Percentiles rank a stretch among this genome's conserved stretches.
Evolutionary conservation across 2,888 invertebrate species (phyloP).

Genomic region (Frankliniella fusca): DNA sequence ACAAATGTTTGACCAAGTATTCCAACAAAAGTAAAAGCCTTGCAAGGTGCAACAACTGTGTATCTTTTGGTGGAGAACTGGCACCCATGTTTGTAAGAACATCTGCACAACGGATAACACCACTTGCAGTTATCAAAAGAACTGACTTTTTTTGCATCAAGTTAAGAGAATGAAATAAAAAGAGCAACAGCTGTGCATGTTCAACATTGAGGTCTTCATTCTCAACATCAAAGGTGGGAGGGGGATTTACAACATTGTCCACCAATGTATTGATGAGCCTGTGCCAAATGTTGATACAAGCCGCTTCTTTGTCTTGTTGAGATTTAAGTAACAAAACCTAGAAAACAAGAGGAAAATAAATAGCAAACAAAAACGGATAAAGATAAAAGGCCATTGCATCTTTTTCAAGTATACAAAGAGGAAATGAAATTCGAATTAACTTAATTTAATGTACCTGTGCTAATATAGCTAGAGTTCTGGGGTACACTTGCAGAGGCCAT

Average conservation of each 20-base stretch:
- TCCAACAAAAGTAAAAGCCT: constrained; percentile 82
- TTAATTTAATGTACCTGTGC: constrained; percentile 59
- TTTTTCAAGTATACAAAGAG: constrained; percentile 31
- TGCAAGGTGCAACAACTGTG: constrained; percentile 76
- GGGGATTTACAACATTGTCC: constrained; percentile 69
- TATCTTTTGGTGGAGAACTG: constrained; percentile 52
- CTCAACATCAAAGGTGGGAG: constrained; percentile 60
- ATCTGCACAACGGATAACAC: constrained; percentile 63
- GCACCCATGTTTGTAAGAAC: constrained; percentile 44
- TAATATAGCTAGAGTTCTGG: constrained; percentile 73
- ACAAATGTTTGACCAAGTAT: constrained; percentile 91
- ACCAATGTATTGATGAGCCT: constrained; percentile 82
- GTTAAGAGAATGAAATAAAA: constrained; percentile 90
- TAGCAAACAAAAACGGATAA: constrained; percentile 32
- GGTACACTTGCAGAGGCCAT: constrained; percentile 75
- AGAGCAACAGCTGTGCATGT: constrained; percentile 87
- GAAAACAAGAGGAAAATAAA: constrained; percentile 36
- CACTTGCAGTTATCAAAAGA: constrained; percentile 74
- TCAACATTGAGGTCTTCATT: constrained; percentile 92
- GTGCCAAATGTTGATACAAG: constrained; percentile 89
- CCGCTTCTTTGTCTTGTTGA: constrained; percentile 81
- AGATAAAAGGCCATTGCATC: background rate
- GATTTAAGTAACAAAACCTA: constrained; percentile 71
- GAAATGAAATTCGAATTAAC: background rate
- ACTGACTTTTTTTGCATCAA: constrained; percentile 96